phyloP scores from a whole-genome alignment of 2,797 vertebrate genomes.

The Enteromius trimaculatus region DNA sequence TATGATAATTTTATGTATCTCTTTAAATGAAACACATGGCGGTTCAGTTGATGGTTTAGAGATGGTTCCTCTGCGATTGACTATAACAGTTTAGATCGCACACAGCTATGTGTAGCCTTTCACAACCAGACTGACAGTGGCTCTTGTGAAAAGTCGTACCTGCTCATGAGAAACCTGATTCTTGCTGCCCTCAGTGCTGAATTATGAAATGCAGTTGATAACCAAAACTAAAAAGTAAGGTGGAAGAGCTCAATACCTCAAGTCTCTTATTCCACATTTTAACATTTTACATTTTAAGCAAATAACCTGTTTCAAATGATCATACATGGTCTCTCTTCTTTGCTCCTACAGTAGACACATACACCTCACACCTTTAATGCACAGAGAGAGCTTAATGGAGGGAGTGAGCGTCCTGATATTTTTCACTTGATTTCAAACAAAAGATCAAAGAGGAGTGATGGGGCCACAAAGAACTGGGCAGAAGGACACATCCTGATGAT shows the following conservation, averaged over 20 bases:
- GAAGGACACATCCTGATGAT: conserved; percentile 21
- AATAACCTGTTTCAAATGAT: not conserved
- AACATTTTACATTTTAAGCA: not conserved
- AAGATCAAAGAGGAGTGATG: conserved; percentile 53
- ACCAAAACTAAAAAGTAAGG: not conserved
- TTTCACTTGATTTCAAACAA: conserved; percentile 54
- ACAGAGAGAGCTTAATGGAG: conserved; percentile 2
- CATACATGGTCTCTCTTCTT: not conserved
- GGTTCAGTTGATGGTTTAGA: too few relatives aligned
- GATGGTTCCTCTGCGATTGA: not conserved
- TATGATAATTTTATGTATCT: not conserved
- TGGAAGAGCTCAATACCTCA: not conserved
- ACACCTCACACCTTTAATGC: conserved; percentile 21
- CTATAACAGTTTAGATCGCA: not conserved
- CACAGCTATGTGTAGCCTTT: not conserved
- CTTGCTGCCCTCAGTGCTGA: not conserved
- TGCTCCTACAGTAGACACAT: not conserved
- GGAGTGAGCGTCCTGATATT: conserved; percentile 21
- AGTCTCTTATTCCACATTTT: not conserved
- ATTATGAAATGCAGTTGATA: not conserved
- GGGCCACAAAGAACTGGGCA: conserved; percentile 20
- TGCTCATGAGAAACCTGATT: conserved; percentile 3
- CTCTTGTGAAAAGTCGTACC: not conserved
- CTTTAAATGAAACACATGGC: not conserved
- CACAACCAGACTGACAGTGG: not conserved